Evolutionary conservation across 2,113 vertebrate species (phyloP).

Genomic region (Prochilodus magdalenae): DNA sequence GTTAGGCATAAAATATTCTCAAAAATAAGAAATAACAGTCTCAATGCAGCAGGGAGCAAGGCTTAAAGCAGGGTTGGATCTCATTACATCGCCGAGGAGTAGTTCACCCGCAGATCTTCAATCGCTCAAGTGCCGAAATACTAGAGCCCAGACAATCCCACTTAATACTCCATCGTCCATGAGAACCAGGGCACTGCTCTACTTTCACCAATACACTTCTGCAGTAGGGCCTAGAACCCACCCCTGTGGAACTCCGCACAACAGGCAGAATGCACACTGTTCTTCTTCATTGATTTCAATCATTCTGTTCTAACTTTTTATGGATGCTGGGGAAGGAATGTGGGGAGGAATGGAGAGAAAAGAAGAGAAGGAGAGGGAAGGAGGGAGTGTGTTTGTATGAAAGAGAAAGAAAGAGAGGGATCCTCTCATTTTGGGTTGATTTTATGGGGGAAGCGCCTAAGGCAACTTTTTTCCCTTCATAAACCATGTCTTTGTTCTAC

Average conservation of each 20-base stretch:
- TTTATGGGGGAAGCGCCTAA: conserved; percentile 21
- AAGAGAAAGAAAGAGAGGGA: not conserved
- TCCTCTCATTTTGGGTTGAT: conserved; percentile 59
- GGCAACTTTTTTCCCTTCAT: conserved; percentile 44
- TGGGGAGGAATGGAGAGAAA: not conserved
- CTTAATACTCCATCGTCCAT: conserved; percentile 71
- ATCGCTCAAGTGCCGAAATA: conserved; percentile 59
- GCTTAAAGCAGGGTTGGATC: conserved; percentile 50
- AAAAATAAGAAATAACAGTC: not conserved
- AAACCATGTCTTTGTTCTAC: conserved; percentile 23
- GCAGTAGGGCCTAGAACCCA: conserved; percentile 14
- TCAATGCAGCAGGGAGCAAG: not conserved
- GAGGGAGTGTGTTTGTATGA: not conserved
- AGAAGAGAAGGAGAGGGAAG: no score
- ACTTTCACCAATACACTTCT: conserved; percentile 58
- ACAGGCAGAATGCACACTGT: not conserved
- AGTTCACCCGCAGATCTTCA: conserved; percentile 66
- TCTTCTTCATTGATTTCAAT: conserved; percentile 3
- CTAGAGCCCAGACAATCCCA: conserved; percentile 71
- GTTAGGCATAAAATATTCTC: not conserved
- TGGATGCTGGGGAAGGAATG: not conserved
- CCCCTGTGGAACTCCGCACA: conserved; percentile 22
- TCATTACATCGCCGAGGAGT: conserved; percentile 65
- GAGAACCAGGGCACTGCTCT: conserved; percentile 66
- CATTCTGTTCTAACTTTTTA: not conserved